Evolutionary conservation across 2,888 invertebrate genomes (phyloP), one percentile per base, ranked within the genome.

Genomic region (Antitype chi): DNA sequence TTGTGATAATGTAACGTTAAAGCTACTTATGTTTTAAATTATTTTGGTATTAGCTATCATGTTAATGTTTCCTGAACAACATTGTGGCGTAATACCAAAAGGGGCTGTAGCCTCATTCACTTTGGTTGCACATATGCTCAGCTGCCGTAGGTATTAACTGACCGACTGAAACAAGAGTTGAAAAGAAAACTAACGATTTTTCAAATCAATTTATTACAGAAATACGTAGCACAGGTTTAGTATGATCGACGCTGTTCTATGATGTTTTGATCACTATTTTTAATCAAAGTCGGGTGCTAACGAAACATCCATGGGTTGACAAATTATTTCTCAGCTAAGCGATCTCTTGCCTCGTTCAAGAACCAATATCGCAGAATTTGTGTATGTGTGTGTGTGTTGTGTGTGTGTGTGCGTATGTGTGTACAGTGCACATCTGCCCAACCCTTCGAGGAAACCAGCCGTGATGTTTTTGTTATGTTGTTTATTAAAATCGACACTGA

Each of bases 1-100:
- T 62, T 60, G 4, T 47, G 32, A 60, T 28, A 67, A 15, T 32
- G 53, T 63, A 55, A 38, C 25, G 23, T 32, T 47, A 53, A 76
- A 78, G 25, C 60, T 32, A 43, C 60, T 68, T 69, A 69, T 8
- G 17, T 1, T 32, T 59, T 25, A 15, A n/a, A 78, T 53, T 53
- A 53, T 72, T 64, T 53, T 71, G 1, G 23, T 53, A 9, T 59
- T n/a, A 49, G n/a, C 28, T 55, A 28, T 59, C n/a, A n/a, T 66
- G 60, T 66, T 49, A 49, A 67, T 53, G 74, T 74, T 55, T 15
- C 3, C 0, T 49, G 38, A 66, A 28, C 60, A 67, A 67, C 20
- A 28, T 15, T 49, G 47, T 73, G 28, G 15, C 15, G 15, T 20
- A 15, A 60, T 49, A 53, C 5, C 20, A 49, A 6, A 28, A 11